These are phyloP conservation scores for Temnothorax curvispinosus DNA, from an alignment of 1,140 invertebrate genomes.

Conservation along the genomic window DNA sequence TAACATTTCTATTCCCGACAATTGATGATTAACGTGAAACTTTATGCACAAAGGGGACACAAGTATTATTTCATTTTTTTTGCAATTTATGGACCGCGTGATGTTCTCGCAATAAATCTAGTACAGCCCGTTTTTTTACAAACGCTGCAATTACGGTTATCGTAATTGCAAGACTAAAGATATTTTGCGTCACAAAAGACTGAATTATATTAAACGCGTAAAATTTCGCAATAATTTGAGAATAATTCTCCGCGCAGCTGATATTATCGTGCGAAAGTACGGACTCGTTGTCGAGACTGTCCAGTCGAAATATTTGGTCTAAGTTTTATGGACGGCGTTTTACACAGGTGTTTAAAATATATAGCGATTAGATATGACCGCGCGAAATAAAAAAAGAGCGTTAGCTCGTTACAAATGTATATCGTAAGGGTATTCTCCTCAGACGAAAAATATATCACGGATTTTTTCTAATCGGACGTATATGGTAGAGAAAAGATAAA, in stretches of 20 bases:
- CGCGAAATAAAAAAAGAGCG: neutral
- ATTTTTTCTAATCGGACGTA: neutral
- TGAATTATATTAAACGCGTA: conserved; percentile 22
- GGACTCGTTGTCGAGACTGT: neutral
- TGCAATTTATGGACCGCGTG: neutral
- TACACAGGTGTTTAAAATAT: conserved; percentile 4
- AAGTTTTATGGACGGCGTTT: conserved; percentile 4
- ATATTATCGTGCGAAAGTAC: conserved; percentile 11
- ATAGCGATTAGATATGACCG: conserved; percentile 22
- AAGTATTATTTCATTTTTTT: conserved; percentile 16
- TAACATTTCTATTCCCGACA: neutral
- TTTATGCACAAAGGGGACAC: neutral
- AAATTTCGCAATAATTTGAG: neutral
- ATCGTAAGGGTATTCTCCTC: neutral
- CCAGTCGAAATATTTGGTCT: conserved; percentile 1
- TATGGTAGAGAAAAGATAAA: neutral
- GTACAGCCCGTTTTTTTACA: neutral
- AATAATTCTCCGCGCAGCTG: neutral
- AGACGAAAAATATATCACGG: neutral
- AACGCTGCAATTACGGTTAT: conserved; percentile 41
- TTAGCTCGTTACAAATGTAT: neutral
- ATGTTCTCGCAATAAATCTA: conserved; percentile 42
- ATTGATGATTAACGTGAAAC: conserved; percentile 8
- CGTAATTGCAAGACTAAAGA: conserved; percentile 22
- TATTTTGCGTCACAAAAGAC: neutral